Base-by-base conservation (phyloP, 2,888 invertebrate species). In the Drosophila peninsularis region DNA sequence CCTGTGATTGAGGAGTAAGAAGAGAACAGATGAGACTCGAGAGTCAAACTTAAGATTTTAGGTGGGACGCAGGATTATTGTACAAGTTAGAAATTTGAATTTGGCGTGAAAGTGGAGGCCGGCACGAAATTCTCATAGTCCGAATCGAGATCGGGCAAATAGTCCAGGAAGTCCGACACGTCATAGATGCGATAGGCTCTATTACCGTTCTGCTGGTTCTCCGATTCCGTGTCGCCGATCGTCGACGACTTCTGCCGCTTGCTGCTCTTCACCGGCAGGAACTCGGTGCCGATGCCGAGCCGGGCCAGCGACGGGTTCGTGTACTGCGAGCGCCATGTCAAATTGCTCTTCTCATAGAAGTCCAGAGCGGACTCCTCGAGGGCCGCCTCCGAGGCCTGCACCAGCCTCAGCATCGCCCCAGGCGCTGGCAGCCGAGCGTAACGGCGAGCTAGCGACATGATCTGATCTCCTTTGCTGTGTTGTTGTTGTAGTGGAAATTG, bases 301-400 rank as follows among this genome's bases (percentile, higher is more conserved):
- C 44, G 30, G 7, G 65, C 79, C 32, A 79, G 6, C 7, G 21
- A 5, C 0, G 71, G 70, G 62, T 73, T 65, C 1, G 34, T 34
- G 11, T 24, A 81, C 3, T 77, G 57, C 0, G 36, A 17, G 14
- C 84, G 87, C 82, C 78, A 80, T 2, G 14, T 32, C 1, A 17
- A 7, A 44, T 71, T 81, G 11, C 27, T 19, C 5, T 37, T 50
- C 52, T 82, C 87, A 24, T 82, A 60, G 21, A 34, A 70, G 1
- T 70, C 66, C 14, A 89, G 44, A 1, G 75, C 44, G 2, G 41
- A 24, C 5, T 64, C 57, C 21, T 87, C 65, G 4, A 34, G 24
- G 4, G 37, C 41, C 1, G 17, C 1, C 42, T 84, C 85, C 2
- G 14, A 7, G 11, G 4, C 5, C 0, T 44, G 32, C 30, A 79